A percentile compares a stretch with the other conserved stretches of the same genome.
phyloP scores from a whole-genome alignment of 2,888 invertebrate species.

The Erebia palarica region DNA sequence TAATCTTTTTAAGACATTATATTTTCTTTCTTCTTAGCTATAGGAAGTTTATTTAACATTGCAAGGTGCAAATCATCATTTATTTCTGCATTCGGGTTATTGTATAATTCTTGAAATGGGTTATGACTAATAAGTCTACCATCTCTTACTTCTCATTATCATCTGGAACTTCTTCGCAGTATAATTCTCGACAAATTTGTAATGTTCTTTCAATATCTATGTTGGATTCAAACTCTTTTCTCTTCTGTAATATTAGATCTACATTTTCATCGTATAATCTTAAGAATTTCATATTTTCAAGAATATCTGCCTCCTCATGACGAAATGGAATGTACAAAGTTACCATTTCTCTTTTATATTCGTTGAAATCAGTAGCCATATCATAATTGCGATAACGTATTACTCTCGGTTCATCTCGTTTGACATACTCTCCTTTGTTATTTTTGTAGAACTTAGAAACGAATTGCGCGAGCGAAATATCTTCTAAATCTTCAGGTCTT shows the following conservation, averaged over 20 bases:
- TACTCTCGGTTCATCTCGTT: slow-evolving; percentile 14
- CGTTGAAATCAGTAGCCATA: slow-evolving; percentile 47
- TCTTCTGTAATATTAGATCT: slow-evolving; percentile 44
- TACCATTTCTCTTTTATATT: slow-evolving; percentile 51
- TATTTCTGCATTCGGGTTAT: too few relatives aligned
- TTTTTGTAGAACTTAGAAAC: slow-evolving; percentile 48
- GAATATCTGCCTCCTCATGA: slow-evolving; percentile 32
- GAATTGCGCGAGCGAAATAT: slow-evolving; percentile 54
- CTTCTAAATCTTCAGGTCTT: slow-evolving; percentile 49
- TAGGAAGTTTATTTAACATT: too few relatives aligned
- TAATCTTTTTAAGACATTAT: too few relatives aligned
- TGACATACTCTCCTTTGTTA: slow-evolving; percentile 22
- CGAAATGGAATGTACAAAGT: slow-evolving; percentile 38
- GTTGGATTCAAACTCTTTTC: slow-evolving; percentile 52
- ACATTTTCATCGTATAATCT: slow-evolving; percentile 48
- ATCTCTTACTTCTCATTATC: slow-evolving; percentile 7
- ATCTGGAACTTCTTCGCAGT: slow-evolving; percentile 25
- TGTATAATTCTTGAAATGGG: too few relatives aligned
- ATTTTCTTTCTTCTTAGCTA: too few relatives aligned
- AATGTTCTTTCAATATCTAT: slow-evolving; percentile 49
- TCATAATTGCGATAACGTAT: slow-evolving; percentile 49
- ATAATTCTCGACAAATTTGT: slow-evolving; percentile 38
- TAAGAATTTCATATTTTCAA: slow-evolving; percentile 33
- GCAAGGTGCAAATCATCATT: too few relatives aligned
- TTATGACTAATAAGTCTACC: too few relatives aligned